phyloP scores from a whole-genome alignment of 1,140 invertebrate genomes.

The Epicauta chinensis region DNA sequence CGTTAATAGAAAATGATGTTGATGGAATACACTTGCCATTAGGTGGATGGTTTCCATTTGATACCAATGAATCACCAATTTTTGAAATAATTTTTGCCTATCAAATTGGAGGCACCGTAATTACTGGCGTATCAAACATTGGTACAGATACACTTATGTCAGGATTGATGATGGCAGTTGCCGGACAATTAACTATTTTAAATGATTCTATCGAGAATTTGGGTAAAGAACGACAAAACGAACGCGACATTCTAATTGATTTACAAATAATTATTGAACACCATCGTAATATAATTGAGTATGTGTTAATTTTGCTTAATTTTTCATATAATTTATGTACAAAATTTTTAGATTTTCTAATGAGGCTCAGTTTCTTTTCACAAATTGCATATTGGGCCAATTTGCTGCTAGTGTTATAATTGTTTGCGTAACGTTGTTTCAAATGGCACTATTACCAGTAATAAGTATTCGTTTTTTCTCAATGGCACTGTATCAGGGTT shows the following conservation, averaged over 20 bases:
- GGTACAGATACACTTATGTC: constrained; percentile 18
- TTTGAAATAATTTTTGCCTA: constrained; percentile 26
- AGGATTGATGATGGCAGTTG: constrained; percentile 7
- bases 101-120: constrained; percentile 4
- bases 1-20: constrained; percentile 21
- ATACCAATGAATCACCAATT: constrained; percentile 11
- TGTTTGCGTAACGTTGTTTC: constrained; percentile 26
- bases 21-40: constrained; percentile 23
- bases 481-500: constrained; percentile 30
- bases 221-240: too few species aligned
- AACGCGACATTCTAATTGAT: too few species aligned
- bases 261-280: too few species aligned
- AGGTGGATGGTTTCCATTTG: constrained; percentile 34
- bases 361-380: constrained; percentile 24
- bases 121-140: constrained; percentile 14
- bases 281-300: too few species aligned
- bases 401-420: constrained; percentile 25
- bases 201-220: neutral
- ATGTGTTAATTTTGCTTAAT: too few species aligned
- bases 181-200: constrained; percentile 10
- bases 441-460: constrained; percentile 18
- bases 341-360: constrained; percentile 23
- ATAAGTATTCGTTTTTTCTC: constrained; percentile 29
- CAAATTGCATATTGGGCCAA: constrained; percentile 17
- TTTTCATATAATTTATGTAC: too few species aligned